phyloP scores from a whole-genome alignment of 2,888 invertebrate species.

The Apotomis turbidana region DNA sequence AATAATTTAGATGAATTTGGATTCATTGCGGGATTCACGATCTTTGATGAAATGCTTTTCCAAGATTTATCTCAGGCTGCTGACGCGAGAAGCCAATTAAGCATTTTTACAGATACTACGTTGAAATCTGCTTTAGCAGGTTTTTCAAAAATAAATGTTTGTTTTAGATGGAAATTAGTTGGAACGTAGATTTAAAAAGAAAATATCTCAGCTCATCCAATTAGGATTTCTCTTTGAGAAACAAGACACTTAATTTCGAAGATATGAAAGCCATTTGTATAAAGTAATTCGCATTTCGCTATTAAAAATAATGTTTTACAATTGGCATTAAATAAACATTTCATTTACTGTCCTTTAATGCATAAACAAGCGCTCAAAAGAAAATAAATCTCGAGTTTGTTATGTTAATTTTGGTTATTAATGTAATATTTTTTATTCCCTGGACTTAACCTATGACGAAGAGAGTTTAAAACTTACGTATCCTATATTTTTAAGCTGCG shows the following conservation, averaged over 20 bases:
- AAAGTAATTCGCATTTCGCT: no score
- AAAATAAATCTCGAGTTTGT: no score
- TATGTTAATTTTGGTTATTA: no score
- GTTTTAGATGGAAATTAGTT: neutral
- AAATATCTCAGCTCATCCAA: neutral
- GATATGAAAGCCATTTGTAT: no score
- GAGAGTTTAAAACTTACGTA: no score
- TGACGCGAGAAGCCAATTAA: neutral
- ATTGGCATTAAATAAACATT: no score
- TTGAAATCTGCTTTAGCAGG: neutral
- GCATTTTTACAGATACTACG: neutral
- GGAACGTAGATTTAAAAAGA: neutral
- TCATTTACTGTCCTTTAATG: no score
- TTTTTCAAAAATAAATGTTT: neutral
- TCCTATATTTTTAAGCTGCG: no score
- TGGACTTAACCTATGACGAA: no score
- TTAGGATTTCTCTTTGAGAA: neutral
- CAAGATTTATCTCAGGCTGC: slow-evolving; percentile 2
- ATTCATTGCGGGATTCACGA: slow-evolving; percentile 14
- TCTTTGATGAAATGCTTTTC: slow-evolving; percentile 10
- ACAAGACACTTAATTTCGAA: neutral
- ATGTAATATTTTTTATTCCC: no score
- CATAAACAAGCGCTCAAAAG: no score
- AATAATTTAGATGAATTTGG: slow-evolving; percentile 24
- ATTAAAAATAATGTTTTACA: no score